Percentiles rank a stretch among this genome's conserved stretches.
phyloP scores from a whole-genome alignment of 1,140 invertebrate genomes.

The Drosophila littoralis region DNA sequence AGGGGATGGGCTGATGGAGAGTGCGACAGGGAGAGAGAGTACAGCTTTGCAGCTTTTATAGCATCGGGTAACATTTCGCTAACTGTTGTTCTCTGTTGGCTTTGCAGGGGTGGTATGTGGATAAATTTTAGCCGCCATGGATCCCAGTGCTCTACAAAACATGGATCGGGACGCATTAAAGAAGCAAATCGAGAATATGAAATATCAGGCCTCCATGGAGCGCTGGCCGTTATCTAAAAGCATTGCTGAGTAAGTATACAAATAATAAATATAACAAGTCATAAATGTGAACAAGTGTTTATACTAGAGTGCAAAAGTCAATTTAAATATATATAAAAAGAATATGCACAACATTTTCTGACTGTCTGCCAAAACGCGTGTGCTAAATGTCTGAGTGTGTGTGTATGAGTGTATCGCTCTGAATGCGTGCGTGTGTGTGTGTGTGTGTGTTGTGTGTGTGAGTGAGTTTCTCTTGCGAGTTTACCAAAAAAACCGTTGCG shows the following conservation, averaged over 20 bases:
- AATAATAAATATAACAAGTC: constrained; percentile 19
- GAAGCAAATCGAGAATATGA: constrained; percentile 98
- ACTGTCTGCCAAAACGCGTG: not conserved
- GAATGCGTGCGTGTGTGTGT: not conserved
- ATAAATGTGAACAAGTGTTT: not conserved
- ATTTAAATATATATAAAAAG: not conserved
- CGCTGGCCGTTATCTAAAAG: constrained; percentile 97
- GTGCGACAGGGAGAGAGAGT: constrained; percentile 7
- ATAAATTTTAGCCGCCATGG: constrained; percentile 88
- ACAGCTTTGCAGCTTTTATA: constrained; percentile 52
- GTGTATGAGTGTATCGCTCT: not conserved
- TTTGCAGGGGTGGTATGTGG: constrained; percentile 84
- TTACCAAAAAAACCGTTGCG: not conserved
- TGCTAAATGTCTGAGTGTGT: not conserved
- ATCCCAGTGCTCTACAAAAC: constrained; percentile 95
- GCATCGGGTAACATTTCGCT: constrained; percentile 33
- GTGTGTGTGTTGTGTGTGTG: not conserved
- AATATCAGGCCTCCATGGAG: constrained; percentile 97
- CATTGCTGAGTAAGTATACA: constrained; percentile 94
- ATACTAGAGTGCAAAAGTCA: not conserved
- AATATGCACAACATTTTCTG: not conserved
- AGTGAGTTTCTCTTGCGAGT: constrained; percentile 4
- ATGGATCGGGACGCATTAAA: constrained; percentile 98
- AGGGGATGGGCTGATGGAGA: not conserved
- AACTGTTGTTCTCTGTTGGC: constrained; percentile 51